Conservation (phyloP, 2,888 invertebrate species). For the Mesorhabditis belari region DNA sequence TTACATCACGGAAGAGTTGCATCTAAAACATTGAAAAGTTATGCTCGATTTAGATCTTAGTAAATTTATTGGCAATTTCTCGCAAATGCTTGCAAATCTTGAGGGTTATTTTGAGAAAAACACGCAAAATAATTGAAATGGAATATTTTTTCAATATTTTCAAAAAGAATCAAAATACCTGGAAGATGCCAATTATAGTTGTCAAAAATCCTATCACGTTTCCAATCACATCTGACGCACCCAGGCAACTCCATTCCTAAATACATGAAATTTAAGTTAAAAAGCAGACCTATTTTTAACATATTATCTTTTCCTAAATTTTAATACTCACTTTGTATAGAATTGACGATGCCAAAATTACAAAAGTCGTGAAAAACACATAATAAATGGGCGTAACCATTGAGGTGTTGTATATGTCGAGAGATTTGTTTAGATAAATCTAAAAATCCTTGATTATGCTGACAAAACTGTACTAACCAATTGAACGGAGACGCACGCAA, state of each 20-base stretch:
- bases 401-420: constrained; percentile 87
- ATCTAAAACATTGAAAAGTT: too few relatives aligned
- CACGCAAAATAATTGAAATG: too few relatives aligned
- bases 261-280: background rate
- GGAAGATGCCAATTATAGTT: constrained; percentile 78
- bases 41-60: too few relatives aligned
- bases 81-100: too few relatives aligned
- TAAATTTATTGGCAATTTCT: too few relatives aligned
- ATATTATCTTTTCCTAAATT: too few relatives aligned
- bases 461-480: constrained; percentile 60
- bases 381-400: constrained; percentile 94
- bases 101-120: too few relatives aligned
- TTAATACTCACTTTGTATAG: constrained; percentile 63
- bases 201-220: constrained; percentile 76
- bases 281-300: background rate
- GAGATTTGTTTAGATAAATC: constrained; percentile 80
- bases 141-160: too few relatives aligned
- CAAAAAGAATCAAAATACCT: too few relatives aligned
- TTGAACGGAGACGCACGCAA: constrained; percentile 77
- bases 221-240: constrained; percentile 70
- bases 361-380: constrained; percentile 87
- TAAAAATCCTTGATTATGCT: constrained; percentile 10
- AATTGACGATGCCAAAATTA: constrained; percentile 81
- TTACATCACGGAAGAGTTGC: constrained; percentile 66
- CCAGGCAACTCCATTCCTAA: constrained; percentile 75